A percentile compares a stretch with the other conserved stretches of the same genome.
Conservation (phyloP, 1,140 invertebrate genomes). For the Drosophila asahinai region DNA sequence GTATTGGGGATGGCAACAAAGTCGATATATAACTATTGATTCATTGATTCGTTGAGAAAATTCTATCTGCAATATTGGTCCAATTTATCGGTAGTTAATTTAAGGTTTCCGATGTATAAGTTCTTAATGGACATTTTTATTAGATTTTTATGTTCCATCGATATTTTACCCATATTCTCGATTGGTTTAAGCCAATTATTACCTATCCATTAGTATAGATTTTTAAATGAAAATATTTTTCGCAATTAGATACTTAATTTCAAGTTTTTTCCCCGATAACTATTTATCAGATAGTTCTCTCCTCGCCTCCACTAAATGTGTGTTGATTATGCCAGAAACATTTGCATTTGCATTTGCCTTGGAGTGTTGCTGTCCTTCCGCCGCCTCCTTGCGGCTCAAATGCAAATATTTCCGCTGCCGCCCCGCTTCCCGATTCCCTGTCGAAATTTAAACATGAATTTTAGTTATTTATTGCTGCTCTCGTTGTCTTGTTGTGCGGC, state of each 20-base stretch:
- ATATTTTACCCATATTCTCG: background rate
- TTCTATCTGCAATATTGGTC: background rate
- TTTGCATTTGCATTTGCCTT: constrained; percentile 68
- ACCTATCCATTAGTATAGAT: background rate
- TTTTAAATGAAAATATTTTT: no score
- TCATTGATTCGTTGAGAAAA: background rate
- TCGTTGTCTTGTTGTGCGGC: constrained; percentile 63
- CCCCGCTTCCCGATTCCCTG: background rate
- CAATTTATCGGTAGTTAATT: background rate
- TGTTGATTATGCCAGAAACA: constrained; percentile 58
- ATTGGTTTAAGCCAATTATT: no score
- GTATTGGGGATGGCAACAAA: background rate
- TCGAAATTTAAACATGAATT: constrained; percentile 77
- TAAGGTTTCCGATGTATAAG: no score
- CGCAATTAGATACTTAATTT: background rate
- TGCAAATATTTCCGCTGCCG: constrained; percentile 61
- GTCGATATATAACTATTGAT: background rate
- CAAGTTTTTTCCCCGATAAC: background rate
- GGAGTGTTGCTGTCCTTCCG: constrained; percentile 39
- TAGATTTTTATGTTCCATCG: background rate
- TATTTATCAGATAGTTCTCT: background rate
- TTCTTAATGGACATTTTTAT: background rate
- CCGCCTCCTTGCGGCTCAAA: constrained; percentile 39
- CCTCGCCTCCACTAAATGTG: background rate
- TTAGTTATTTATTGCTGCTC: constrained; percentile 76